Evolutionary conservation across 1,140 invertebrate species (phyloP), one percentile per base, ranked within the genome.

Genomic region (Phocides pigmalion): DNA sequence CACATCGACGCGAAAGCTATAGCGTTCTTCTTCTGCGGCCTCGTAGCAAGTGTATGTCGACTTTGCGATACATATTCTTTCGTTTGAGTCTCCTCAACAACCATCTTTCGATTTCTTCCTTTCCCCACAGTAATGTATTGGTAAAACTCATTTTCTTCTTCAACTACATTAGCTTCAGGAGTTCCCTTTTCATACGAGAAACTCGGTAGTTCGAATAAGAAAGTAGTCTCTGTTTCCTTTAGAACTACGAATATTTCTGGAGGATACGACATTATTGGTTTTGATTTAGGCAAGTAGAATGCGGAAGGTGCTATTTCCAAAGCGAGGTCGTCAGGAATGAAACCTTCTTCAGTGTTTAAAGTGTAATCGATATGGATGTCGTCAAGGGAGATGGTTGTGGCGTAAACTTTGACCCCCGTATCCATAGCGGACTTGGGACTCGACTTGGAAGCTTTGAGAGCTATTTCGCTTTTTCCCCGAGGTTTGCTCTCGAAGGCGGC

Each of bases 1-100:
- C 95, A 96, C 68, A 94, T 92, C 4, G 95, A 96, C 0, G 95
- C 95, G 72, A 94, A 95, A 0, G 93, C 92, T 4, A 87, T 89
- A 6, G 90, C 91, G 76, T 95, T 94, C 46, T 82, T 89, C 9
- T 92, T 93, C 56, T 89, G 83, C 1, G 92, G 81, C 35, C 92
- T 84, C 2, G 90, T 87, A 0, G 94, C 90, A 12, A 94, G 92
- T 0, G 95, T 95, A 16, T 93, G 90, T 35, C 94, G 84, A 0
- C 93, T 92, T 79, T 96, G 96, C 0, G 87, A 89, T 0, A 95
- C 81, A 8, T 87, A 71, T 25, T 90, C 86, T 14, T 92, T 78
- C 0, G 95, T 96, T 78, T 96, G 96, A 0, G 94, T 94, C 79
- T 96, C 95, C 2, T 93, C 92, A 6, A 93, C 80, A 0, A 93